These are phyloP conservation scores for Volucella inflata DNA, from an alignment of 2,888 invertebrate genomes.

Conservation along the genomic window DNA sequence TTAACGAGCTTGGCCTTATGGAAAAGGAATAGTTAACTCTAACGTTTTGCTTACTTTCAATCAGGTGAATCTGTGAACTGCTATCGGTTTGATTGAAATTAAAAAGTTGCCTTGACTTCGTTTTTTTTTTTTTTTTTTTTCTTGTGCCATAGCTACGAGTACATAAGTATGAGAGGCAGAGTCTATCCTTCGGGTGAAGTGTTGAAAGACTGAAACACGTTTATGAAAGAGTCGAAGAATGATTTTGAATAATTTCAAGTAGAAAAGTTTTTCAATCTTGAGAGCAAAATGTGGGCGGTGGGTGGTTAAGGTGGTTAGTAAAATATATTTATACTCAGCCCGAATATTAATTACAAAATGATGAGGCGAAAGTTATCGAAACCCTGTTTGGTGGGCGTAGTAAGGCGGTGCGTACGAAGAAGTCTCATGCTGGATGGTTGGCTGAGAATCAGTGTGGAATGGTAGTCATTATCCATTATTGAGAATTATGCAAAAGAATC, in stretches of 20 bases:
- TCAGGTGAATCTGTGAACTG: slow-evolving; percentile 70
- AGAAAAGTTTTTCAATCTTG: slow-evolving; percentile 70
- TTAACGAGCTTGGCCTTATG: neutral
- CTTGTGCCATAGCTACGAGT: neutral
- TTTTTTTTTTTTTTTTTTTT: neutral
- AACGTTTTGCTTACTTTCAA: slow-evolving; percentile 58
- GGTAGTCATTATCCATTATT: slow-evolving; percentile 22
- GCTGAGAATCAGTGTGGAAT: neutral
- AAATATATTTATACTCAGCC: slow-evolving; percentile 56
- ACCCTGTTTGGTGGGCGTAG: slow-evolving; percentile 13
- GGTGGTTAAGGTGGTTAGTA: neutral
- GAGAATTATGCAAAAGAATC: slow-evolving; percentile 2
- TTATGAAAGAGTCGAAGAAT: slow-evolving; percentile 49
- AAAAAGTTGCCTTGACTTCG: slow-evolving; percentile 35
- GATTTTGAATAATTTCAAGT: slow-evolving; percentile 70
- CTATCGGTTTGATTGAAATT: slow-evolving; percentile 73
- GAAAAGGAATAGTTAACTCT: slow-evolving; percentile 8
- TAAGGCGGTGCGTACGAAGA: neutral
- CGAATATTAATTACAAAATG: slow-evolving; percentile 69
- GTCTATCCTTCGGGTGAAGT: slow-evolving; percentile 27
- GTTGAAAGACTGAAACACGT: slow-evolving; percentile 63
- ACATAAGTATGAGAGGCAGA: neutral
- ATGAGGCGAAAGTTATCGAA: slow-evolving; percentile 23
- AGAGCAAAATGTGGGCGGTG: neutral
- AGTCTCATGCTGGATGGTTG: neutral